These are phyloP conservation scores for Pseudomyrmex flavicornis DNA, from an alignment of 1,140 invertebrate genomes.

Conservation along the genomic window DNA sequence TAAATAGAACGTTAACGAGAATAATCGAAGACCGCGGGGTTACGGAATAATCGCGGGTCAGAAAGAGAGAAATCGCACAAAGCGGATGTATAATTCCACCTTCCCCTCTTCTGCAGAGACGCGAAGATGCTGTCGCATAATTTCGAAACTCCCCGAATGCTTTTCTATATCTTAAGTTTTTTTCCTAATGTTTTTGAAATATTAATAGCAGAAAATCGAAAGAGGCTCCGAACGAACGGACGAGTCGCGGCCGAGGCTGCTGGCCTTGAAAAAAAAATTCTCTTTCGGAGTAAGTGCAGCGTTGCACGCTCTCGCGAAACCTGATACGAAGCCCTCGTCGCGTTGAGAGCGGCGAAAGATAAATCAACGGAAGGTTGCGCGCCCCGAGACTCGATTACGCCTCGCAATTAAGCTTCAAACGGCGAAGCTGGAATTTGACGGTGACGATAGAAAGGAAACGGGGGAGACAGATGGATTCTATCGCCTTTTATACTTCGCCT, in stretches of 20 bases:
- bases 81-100: conserved; percentile 38
- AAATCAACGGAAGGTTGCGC: conserved; percentile 29
- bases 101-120: conserved; percentile 9
- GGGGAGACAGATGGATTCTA: background rate
- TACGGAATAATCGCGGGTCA: conserved; percentile 58
- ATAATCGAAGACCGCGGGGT: conserved; percentile 50
- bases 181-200: no score
- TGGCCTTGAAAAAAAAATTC: background rate
- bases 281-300: conserved; percentile 7
- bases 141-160: background rate
- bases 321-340: conserved; percentile 27
- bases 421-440: background rate
- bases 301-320: conserved; percentile 15
- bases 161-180: background rate
- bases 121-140: no score
- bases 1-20: conserved; percentile 59
- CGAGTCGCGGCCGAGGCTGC: background rate
- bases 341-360: conserved; percentile 21
- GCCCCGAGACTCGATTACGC: conserved; percentile 1
- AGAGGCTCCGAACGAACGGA: background rate
- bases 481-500: conserved; percentile 25
- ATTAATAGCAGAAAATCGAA: background rate
- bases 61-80: conserved; percentile 13
- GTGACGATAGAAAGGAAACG: background rate
- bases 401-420: conserved; percentile 40